Base-by-base conservation (phyloP, 2,113 vertebrate species). In the Paramisgurnus dabryanus region DNA sequence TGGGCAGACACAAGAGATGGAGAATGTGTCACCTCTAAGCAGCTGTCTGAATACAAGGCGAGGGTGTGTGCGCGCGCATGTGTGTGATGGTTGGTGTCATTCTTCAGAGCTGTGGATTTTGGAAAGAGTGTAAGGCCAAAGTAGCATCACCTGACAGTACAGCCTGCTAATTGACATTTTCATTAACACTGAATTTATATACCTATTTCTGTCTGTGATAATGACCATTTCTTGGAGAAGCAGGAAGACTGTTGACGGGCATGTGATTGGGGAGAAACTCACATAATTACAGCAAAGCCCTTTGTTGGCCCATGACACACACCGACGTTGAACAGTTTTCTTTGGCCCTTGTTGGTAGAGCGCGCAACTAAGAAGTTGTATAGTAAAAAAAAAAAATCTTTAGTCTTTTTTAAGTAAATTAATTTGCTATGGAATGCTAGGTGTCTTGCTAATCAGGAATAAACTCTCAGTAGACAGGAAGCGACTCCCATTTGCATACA, bases 171-270 rank as follows among this genome's bases (percentile, higher is more conserved):
- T 92, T 95, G 95, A 97, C 95, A 94, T 95, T 96, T 96, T 96
- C 95, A 96, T 96, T 96, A 96, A 95, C 89, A 86, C 90, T 90
- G 91, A 94, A 96, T 96, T 95, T 95, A 95, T 96, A 93, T 91
- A 92, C 95, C 94, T 95, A 94, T 96, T 95, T 96, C 94, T 94
- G 92, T 93, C 92, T 93, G 89, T 93, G 92, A 95, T 95, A 95
- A 96, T 95, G 94, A 94, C 93, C 94, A 90, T 95, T 94, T 91
- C 87, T 87, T 86, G 90, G 91, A 89, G 92, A 88, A 91, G 91
- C 90, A 81, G 83, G 88, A 90, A 89, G 90, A 88, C 80, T 76
- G 93, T 93, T 96, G 96, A 96, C 94, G 95, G 95, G 94, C 94
- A 93, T 89, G 90, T 90, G 87, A 93, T 93, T 91, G 89, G 87